Evolutionary conservation across 2,888 invertebrate genomes (phyloP).

Genomic region (Calameuta filiformis): DNA sequence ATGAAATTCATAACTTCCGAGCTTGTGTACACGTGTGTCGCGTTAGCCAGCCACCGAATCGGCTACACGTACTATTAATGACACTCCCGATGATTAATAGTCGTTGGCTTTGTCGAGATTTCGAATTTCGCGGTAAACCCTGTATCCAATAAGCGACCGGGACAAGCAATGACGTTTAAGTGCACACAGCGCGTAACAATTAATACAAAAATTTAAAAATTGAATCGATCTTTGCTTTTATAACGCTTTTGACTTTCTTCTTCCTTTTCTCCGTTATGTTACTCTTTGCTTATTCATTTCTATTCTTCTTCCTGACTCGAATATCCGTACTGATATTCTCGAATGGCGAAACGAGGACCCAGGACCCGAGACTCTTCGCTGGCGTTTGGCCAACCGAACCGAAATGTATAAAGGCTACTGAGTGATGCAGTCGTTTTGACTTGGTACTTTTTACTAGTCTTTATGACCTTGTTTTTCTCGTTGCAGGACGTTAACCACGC

Average conservation of each 20-base stretch:
- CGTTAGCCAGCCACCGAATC: constrained; percentile 1
- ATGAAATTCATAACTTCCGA: not conserved
- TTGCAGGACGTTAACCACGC: constrained; percentile 69
- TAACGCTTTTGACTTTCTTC: not conserved
- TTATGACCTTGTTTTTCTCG: constrained; percentile 40
- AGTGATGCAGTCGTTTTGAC: not conserved
- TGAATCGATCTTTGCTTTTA: not conserved
- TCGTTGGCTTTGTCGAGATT: not conserved
- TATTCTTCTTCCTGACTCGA: not conserved
- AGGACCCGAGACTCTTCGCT: not conserved
- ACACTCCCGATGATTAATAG: not conserved
- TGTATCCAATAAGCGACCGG: not conserved
- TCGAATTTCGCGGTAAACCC: not conserved
- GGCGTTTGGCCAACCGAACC: not conserved
- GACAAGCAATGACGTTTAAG: not conserved
- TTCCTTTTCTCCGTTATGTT: not conserved
- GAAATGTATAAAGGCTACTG: not conserved
- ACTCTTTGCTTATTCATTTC: not conserved
- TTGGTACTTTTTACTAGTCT: not conserved
- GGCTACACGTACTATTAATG: constrained; percentile 1
- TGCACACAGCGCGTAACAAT: not conserved
- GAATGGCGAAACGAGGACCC: not conserved
- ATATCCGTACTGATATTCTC: not conserved
- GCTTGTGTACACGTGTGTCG: not conserved
- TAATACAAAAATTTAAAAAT: not conserved